Base-by-base conservation (phyloP, 1,140 invertebrate species). In the Bombus vancouverensis region DNA sequence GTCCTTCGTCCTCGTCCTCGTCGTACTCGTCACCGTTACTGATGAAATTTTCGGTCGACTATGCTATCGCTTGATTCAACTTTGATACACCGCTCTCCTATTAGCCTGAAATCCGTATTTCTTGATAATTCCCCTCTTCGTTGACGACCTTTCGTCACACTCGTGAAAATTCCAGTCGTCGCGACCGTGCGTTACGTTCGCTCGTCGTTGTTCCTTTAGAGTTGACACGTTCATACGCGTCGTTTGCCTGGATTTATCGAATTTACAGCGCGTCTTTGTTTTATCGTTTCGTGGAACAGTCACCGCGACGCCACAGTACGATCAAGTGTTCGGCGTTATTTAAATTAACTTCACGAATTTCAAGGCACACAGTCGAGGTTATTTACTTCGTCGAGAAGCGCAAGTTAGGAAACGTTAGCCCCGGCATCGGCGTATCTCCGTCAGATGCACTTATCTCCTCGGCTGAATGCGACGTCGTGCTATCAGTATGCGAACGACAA, bases 401-500 rank as follows among this genome's bases (percentile, higher is more conserved):
- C 76, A 73, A 87, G 76, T 81, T 28, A 76, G 86, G 75, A 89
- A 91, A 91, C 77, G 70, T 86, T 89, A 39, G 68, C 39, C 77
- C 87, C 89, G 84, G 85, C 57, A 66, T 65, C n/a, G 25, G n/a
- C 25, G 68, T 86, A 91, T 88, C 88, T 86, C 71, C 62, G 85
- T 86, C 91, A 91, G 87, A 89, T 90, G 89, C 87, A 87, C 81
- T 92, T 92, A 92, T 92, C 91, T 89, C 28, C 18, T 39, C 44
- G 57, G 59, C n/a, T 80, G 86, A 88, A 87, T 86, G 76, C 88
- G 84, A 88, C 87, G 87, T 80, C 70, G 84, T 85, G 89, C 68
- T 92, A 92, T 92, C 92, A 47, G 79, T 42, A 77, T 81, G 81
- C 88, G 86, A 86, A 82, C 89, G 90, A 91, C 86, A 91, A 93